Evolutionary conservation across 1,140 invertebrate species (phyloP), one percentile per base, ranked within the genome.

Genomic region (Heliothis subflexa): DNA sequence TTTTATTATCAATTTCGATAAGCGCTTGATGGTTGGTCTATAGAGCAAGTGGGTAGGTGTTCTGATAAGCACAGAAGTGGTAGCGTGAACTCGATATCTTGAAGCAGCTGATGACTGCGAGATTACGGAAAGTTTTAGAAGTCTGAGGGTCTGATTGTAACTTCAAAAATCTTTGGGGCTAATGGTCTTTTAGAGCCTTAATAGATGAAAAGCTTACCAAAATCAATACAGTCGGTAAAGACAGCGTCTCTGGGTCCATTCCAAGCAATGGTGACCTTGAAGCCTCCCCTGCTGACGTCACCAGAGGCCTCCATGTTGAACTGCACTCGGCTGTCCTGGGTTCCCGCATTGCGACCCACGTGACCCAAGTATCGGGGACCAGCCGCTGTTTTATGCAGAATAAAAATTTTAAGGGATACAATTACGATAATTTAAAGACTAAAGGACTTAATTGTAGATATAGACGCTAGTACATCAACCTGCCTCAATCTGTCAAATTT

Each of bases 141-240:
- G 1, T 33, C 33, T 33, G 33, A 33, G 33, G 0, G 3, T 33
- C 7, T 33, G 33, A 33, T 7, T 33, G 0, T 25, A 0, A 33
- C 33, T 33, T 3, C 33, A 40, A 40, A 40, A 40, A 40, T 40
- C 33, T 40, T 9, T 5, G 4, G 5, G 7, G 4, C 7, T 40
- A 9, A 33, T 33, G 3, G 33, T 9, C 33, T 40, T 40, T 7
- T 40, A 40, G 33, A 7, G 5, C 7, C 5, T 7, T 55, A 10
- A 16, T 10, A 55, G 16, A 18, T 55, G 18, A 21, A 21, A 3
- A 25, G 74, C 86, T 91, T 83, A 94, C 93, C 90, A 71, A 94
- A 92, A 57, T 88, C 82, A 64, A 89, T 91, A 71, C 94, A 95
- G 75, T 95, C 94, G 79, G 93, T 89, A 64, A 94, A 93, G 14